Evolutionary conservation across 2,888 invertebrate species (phyloP).

Genomic region (Drosophila atripex): DNA sequence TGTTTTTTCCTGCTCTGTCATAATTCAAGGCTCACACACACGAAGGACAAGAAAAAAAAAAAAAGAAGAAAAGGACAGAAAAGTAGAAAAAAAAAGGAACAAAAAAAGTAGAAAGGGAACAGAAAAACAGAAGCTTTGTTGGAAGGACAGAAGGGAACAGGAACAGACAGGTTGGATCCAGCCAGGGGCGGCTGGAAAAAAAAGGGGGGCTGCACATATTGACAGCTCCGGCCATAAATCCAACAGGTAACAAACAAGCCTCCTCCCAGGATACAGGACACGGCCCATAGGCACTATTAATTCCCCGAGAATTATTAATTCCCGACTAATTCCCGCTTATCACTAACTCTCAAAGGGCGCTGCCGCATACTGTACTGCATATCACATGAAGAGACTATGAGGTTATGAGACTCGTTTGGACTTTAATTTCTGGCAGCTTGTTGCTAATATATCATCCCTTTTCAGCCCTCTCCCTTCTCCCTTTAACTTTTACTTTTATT

Average conservation of each 20-base stretch:
- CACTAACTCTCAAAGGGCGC: no score
- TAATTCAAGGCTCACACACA: slow-evolving; percentile 58
- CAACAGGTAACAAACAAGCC: slow-evolving; percentile 56
- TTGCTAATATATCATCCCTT: slow-evolving; percentile 64
- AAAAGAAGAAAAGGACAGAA: slow-evolving; percentile 7
- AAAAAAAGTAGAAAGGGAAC: not conserved
- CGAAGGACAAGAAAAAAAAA: slow-evolving; percentile 18
- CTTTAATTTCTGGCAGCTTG: slow-evolving; percentile 65
- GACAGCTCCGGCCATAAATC: slow-evolving; percentile 69
- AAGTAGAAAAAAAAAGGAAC: not conserved
- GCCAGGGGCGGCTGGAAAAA: not conserved
- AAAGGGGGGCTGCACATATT: slow-evolving; percentile 46
- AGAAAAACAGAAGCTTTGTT: not conserved
- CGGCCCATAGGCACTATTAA: no score
- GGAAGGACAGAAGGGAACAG: not conserved
- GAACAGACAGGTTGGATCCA: not conserved
- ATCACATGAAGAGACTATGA: no score
- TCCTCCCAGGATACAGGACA: no score
- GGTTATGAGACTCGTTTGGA: slow-evolving; percentile 14
- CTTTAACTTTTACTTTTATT: no score
- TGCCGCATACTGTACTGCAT: no score
- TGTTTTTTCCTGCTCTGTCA: slow-evolving; percentile 43
- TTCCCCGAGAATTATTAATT: no score
- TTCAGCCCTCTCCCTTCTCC: not conserved
- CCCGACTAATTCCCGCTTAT: no score